Evolutionary conservation across 64 coral and sea anemone species (phyloP).

Genomic region (Porites lutea): DNA sequence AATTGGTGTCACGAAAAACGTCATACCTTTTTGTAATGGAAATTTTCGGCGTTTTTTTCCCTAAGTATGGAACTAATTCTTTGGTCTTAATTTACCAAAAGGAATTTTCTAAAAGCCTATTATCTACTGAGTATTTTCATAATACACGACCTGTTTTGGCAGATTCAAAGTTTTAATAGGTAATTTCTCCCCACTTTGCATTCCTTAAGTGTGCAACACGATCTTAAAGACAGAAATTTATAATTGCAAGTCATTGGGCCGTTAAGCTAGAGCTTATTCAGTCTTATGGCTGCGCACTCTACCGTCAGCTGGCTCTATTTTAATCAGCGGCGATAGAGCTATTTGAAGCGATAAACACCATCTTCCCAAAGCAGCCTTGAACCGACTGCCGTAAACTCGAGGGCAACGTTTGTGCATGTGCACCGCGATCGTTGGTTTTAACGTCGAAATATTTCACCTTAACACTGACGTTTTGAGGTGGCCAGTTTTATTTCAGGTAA

Average conservation of each 20-base stretch:
- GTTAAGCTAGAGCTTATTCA: too few species aligned
- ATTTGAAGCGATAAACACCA: background rate
- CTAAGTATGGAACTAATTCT: background rate
- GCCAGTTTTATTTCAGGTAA: background rate
- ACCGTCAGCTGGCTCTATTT: background rate
- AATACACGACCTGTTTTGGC: slow-evolving; percentile 32
- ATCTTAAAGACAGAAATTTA: background rate
- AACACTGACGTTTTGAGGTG: too few species aligned
- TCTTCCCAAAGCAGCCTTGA: too few species aligned
- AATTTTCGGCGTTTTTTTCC: slow-evolving; percentile 12
- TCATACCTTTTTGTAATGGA: slow-evolving; percentile 25
- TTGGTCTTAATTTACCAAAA: background rate
- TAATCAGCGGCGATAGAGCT: background rate
- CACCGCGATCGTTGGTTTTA: too few species aligned
- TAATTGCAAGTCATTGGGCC: background rate
- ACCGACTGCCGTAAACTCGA: too few species aligned
- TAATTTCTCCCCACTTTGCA: slow-evolving; percentile 6
- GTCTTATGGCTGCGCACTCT: too few species aligned
- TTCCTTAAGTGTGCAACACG: slow-evolving; percentile 31
- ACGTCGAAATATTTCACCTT: too few species aligned
- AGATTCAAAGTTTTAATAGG: background rate
- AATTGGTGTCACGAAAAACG: background rate
- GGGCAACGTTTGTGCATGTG: too few species aligned
- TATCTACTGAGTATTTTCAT: slow-evolving; percentile 35
- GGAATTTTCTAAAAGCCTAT: slow-evolving; percentile 50